Evolutionary conservation across 35 echinoderm and acorn worm species (phyloP), one percentile per base, ranked within the genome.

Genomic region (Acanthaster planci): DNA sequence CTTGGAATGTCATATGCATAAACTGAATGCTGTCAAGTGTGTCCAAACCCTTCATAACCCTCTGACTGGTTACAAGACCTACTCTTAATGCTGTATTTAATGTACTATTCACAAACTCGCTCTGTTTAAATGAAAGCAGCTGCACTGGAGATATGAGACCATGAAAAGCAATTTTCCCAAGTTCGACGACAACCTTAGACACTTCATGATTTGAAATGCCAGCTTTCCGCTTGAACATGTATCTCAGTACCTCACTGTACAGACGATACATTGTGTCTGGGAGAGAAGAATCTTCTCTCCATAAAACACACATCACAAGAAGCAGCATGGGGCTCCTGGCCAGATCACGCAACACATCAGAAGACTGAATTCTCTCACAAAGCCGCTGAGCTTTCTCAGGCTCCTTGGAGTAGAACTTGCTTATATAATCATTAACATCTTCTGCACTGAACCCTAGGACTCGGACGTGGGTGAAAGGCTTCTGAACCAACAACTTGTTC

Each of bases 61-160:
- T 68, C 23, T 68, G 60, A 34, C 60, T 68, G 60, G 60, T 68
- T 18, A 68, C 23, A 22, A 68, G 8, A 68, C 60, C 60, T 68
- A 34, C 60, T 68, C 29, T 68, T 4, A 68, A 22, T 27, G 60
- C 60, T 14, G 23, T 31, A 10, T 26, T 68, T 4, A 68, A 26
- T 26, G 23, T 7, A 26, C 2, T 1, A 2, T 27, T 9, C 34
- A 23, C 60, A 68, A 68, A 68, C 23, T 68, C 60, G 8, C 60
- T 34, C 34, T 68, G 19, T 22, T 68, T 27, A 64, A 57, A 83
- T 57, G 42, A 34, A 40, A 38, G 80, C 34, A 37, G 38, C 52
- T 37, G 80, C 53, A 26, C 37, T 37, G 54, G 80, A 17, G 30
- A 35, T 5, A 59, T 50, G 27, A 58, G 56, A 38, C 27, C 52